Percentiles rank a stretch among this genome's conserved stretches.
Evolutionary conservation across 2,113 vertebrate species (phyloP).

Genomic region (Onychorhynchus coronatus): DNA sequence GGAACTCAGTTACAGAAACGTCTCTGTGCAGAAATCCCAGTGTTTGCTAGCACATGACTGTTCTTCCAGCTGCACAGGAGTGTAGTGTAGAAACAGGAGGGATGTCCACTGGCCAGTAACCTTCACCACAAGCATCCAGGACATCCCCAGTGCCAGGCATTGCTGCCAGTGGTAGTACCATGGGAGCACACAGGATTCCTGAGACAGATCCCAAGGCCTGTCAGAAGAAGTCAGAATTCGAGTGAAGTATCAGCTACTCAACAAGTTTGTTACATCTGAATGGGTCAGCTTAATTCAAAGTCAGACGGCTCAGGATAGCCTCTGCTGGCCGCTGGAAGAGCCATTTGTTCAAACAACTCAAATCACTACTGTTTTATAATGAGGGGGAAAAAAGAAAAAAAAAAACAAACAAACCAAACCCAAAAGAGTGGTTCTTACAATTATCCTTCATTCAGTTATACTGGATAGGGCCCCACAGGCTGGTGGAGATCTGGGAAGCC

Average conservation of each 20-base stretch:
- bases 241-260: constrained; percentile 47
- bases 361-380: constrained; percentile 71
- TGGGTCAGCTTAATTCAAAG: constrained; percentile 54
- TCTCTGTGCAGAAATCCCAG: not conserved
- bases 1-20: not conserved
- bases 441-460: constrained; percentile 74
- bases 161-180: constrained; percentile 40
- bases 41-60: not conserved
- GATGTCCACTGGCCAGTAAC: constrained; percentile 1
- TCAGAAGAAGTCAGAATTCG: constrained; percentile 56
- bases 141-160: constrained; percentile 1
- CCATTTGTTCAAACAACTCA: constrained; percentile 72
- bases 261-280: constrained; percentile 37
- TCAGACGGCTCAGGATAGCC: constrained; percentile 61
- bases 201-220: constrained; percentile 71
- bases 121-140: constrained; percentile 41
- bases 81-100: constrained; percentile 10
- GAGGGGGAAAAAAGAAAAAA: not conserved
- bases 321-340: constrained; percentile 68
- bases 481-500: constrained; percentile 61
- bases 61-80: constrained; percentile 19
- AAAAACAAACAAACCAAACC: not conserved
- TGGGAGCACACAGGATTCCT: constrained; percentile 56
- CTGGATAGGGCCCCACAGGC: constrained; percentile 55
- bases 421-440: constrained; percentile 62